These are phyloP conservation scores for Gadopsis marmoratus DNA, from an alignment of 2,797 vertebrate genomes.

Conservation along the genomic window DNA sequence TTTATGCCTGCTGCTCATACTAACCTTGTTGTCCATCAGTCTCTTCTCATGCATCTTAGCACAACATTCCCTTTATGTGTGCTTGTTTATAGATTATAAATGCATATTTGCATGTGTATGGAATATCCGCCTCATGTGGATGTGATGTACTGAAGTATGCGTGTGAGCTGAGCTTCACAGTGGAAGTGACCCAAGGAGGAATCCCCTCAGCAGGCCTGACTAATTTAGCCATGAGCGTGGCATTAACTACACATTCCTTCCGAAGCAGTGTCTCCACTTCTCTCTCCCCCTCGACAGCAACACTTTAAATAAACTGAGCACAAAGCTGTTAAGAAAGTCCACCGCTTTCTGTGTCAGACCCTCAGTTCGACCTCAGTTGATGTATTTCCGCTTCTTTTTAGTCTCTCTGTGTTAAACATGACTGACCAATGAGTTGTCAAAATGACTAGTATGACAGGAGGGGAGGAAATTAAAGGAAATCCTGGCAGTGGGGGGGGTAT, in stretches of 20 bases:
- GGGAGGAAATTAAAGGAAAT: constrained; percentile 24
- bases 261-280: constrained; percentile 59
- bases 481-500: not conserved
- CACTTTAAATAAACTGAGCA: constrained; percentile 74
- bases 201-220: constrained; percentile 69
- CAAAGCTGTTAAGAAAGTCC: constrained; percentile 55
- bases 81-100: constrained; percentile 1
- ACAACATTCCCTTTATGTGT: constrained; percentile 7
- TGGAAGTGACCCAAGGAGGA: constrained; percentile 59
- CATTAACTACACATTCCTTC: constrained; percentile 82
- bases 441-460: constrained; percentile 42
- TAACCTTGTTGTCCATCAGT: constrained; percentile 1
- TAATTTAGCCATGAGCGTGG: constrained; percentile 78
- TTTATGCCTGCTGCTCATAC: not conserved
- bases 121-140: constrained; percentile 8
- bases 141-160: constrained; percentile 14
- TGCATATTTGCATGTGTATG: constrained; percentile 9
- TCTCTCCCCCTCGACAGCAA: constrained; percentile 47
- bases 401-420: constrained; percentile 54
- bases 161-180: constrained; percentile 26
- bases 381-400: constrained; percentile 67
- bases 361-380: constrained; percentile 44
- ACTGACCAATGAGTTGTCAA: constrained; percentile 61
- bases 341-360: constrained; percentile 60
- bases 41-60: constrained; percentile 27